Percentiles rank a stretch among this genome's conserved stretches.
Evolutionary conservation across 2,888 invertebrate genomes (phyloP).

Genomic region (Idaea aversata): DNA sequence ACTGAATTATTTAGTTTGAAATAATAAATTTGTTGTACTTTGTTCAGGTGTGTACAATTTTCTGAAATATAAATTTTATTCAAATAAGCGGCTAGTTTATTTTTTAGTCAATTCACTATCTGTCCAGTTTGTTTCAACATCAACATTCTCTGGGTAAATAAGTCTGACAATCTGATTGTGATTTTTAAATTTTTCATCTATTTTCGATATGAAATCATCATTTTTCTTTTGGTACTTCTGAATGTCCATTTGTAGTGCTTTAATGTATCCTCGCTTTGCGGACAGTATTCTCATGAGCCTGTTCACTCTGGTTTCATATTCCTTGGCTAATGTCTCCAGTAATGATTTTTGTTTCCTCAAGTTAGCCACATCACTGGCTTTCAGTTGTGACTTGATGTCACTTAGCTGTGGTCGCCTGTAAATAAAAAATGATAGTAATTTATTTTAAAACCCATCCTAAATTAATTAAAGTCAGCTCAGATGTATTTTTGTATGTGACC

Average conservation of each 20-base stretch:
- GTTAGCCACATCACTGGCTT: constrained; percentile 59
- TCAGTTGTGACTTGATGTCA: constrained; percentile 62
- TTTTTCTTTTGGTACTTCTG: constrained; percentile 70
- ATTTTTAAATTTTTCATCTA: constrained; percentile 56
- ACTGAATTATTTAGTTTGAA: constrained; percentile 60
- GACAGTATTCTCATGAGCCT: constrained; percentile 58
- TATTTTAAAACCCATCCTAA: not conserved
- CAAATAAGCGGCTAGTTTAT: constrained; percentile 59
- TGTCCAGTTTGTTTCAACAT: constrained; percentile 51
- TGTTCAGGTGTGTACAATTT: constrained; percentile 78
- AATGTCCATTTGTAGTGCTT: constrained; percentile 67
- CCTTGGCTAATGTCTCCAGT: constrained; percentile 60
- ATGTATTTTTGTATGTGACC: too few relatives aligned
- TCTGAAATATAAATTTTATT: constrained; percentile 79
- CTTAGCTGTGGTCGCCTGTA: constrained; percentile 67
- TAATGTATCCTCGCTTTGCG: constrained; percentile 67
- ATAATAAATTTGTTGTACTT: constrained; percentile 73
- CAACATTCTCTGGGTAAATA: constrained; percentile 36
- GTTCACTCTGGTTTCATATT: constrained; percentile 63
- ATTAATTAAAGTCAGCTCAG: too few relatives aligned
- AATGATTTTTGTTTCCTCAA: constrained; percentile 62
- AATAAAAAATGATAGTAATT: constrained; percentile 12
- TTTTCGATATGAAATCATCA: constrained; percentile 55
- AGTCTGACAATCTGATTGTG: constrained; percentile 46
- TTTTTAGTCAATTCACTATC: constrained; percentile 49